These are phyloP conservation scores for Limnephilus rhombicus DNA, from an alignment of 2,888 invertebrate species.

Conservation along the genomic window DNA sequence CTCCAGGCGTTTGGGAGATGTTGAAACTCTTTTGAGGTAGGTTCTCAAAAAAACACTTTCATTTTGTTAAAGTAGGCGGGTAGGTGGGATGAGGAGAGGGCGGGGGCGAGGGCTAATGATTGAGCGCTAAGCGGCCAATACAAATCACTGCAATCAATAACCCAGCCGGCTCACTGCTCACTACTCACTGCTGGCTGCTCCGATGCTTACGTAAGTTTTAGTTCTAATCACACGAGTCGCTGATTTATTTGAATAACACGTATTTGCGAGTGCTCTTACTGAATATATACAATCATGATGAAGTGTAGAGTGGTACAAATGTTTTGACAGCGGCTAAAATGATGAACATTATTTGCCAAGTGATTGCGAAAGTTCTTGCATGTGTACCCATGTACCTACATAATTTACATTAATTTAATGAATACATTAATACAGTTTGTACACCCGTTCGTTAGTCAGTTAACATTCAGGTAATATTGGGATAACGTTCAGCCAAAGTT, in stretches of 20 bases:
- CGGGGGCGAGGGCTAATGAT: not conserved
- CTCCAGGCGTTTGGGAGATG: no score
- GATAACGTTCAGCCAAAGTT: not conserved
- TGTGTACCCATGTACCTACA: not conserved
- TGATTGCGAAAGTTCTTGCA: not conserved
- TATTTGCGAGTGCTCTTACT: not conserved
- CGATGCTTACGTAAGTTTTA: not conserved
- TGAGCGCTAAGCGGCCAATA: not conserved
- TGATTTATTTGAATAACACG: not conserved
- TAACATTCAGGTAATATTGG: not conserved
- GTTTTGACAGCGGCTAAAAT: not conserved
- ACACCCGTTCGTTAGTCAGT: not conserved
- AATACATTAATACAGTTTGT: not conserved
- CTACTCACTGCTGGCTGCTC: not conserved
- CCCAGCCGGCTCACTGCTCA: not conserved
- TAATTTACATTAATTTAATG: not conserved
- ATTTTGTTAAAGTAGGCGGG: not conserved
- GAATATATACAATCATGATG: not conserved
- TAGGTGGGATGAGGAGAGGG: not conserved
- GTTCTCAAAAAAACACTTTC: not conserved
- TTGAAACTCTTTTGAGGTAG: no score
- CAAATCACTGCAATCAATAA: not conserved
- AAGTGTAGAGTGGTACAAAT: not conserved
- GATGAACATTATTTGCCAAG: not conserved
- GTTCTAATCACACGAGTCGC: not conserved